Conservation (phyloP, 2,797 vertebrate genomes). For the Potorous gilbertii region DNA sequence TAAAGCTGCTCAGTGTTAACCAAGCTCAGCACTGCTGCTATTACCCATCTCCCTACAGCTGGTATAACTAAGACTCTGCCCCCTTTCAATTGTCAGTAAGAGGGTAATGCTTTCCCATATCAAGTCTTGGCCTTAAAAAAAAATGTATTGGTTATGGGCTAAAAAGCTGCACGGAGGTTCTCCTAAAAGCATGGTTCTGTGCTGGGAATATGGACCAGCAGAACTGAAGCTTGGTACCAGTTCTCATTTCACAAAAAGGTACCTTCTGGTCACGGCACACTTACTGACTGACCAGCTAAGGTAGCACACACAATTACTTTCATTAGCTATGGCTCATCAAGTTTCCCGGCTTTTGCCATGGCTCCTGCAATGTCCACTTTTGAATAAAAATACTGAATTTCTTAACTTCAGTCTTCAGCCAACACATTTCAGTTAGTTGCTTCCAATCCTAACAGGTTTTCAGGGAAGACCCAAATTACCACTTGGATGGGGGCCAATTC, state of each 20-base stretch:
- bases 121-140: background rate
- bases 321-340: background rate
- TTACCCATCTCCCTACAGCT: accelerated
- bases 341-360: background rate
- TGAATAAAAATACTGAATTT: background rate
- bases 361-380: background rate
- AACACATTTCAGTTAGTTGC: background rate
- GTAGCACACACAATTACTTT: accelerated
- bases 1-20: background rate
- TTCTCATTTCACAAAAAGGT: accelerated
- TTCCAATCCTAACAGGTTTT: background rate
- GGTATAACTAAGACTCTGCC: background rate
- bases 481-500: background rate
- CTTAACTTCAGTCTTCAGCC: background rate
- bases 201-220: background rate
- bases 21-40: background rate
- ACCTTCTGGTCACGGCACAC: accelerated
- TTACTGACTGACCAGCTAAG: background rate
- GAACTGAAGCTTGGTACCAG: background rate
- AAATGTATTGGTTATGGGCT: background rate
- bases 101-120: background rate
- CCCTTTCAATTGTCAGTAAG: background rate
- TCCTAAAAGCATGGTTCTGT: background rate
- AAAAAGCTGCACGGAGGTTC: background rate
- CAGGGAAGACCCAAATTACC: background rate